phyloP scores from a whole-genome alignment of 1,140 invertebrate genomes.

The Cotesia vestalis region DNA sequence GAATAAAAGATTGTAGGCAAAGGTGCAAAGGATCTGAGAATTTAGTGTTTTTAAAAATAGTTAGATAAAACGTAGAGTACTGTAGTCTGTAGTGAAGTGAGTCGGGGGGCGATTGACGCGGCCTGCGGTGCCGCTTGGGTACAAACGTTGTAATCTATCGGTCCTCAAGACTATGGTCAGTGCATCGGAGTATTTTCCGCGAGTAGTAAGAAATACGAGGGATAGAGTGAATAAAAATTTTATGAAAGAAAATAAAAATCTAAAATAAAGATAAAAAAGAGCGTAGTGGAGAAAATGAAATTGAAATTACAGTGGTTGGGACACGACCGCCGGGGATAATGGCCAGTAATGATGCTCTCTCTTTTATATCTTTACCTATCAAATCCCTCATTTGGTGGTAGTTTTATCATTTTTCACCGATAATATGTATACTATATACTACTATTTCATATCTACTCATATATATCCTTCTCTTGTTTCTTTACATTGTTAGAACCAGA shows the following conservation, averaged over 20 bases:
- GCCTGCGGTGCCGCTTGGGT: constrained; percentile 42
- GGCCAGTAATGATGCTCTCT: constrained; percentile 50
- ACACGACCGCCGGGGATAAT: constrained; percentile 46
- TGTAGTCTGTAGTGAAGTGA: neutral
- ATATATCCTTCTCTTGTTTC: too few species aligned
- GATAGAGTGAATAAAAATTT: constrained; percentile 17
- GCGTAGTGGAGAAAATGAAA: constrained; percentile 54
- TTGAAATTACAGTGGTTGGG: constrained; percentile 60
- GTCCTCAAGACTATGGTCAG: constrained; percentile 5
- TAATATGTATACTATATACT: neutral
- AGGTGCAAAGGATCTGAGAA: constrained; percentile 24
- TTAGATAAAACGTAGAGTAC: constrained; percentile 27
- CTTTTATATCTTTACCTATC: constrained; percentile 27
- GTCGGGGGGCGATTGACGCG: constrained; percentile 26
- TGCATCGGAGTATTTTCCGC: constrained; percentile 51
- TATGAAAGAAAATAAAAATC: constrained; percentile 42
- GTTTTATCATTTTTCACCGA: constrained; percentile 21
- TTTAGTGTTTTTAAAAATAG: constrained; percentile 41
- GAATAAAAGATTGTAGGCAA: constrained; percentile 12
- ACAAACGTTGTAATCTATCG: constrained; percentile 50
- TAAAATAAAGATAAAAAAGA: too few species aligned
- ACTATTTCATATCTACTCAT: constrained; percentile 1
- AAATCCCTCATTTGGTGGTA: constrained; percentile 15
- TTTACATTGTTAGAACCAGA: neutral
- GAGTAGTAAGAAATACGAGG: constrained; percentile 32